Evolutionary conservation across 1,140 invertebrate species (phyloP).

Genomic region (Chironomus striatipennis): DNA sequence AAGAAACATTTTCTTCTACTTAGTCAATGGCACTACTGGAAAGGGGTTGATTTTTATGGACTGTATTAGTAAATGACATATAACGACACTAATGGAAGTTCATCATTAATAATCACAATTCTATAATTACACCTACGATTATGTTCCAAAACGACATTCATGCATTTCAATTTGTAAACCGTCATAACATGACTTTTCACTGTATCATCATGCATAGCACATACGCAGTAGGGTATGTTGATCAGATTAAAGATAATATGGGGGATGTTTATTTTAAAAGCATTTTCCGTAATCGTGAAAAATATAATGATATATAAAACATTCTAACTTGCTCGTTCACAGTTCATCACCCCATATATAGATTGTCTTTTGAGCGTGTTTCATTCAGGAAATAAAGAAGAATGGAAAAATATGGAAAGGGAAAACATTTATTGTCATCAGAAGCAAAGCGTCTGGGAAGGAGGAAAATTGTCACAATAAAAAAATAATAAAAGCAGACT

Average conservation of each 20-base stretch:
- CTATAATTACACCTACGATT: slow-evolving; percentile 1
- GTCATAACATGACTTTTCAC: not conserved
- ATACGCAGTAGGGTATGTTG: not conserved
- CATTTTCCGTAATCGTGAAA: not conserved
- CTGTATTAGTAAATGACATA: not conserved
- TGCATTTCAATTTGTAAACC: slow-evolving; percentile 11
- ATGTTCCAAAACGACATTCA: too few species aligned
- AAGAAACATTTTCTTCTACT: not conserved
- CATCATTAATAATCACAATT: slow-evolving; percentile 7
- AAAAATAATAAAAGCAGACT: not conserved
- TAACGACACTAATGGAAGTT: not conserved
- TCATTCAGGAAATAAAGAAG: not conserved
- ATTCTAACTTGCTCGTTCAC: not conserved
- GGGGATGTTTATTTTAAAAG: slow-evolving; percentile 13
- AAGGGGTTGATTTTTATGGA: not conserved
- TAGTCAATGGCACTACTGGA: not conserved
- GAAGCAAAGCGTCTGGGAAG: not conserved
- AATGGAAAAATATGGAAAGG: too few species aligned
- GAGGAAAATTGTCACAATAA: not conserved
- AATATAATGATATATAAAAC: not conserved
- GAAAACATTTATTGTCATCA: not conserved
- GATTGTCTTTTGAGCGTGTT: not conserved
- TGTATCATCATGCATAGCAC: not conserved
- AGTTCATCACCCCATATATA: not conserved
- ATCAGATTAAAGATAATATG: slow-evolving; percentile 18